Conservation (phyloP, 2,113 vertebrate species). For the Pycnonotus jocosus region DNA sequence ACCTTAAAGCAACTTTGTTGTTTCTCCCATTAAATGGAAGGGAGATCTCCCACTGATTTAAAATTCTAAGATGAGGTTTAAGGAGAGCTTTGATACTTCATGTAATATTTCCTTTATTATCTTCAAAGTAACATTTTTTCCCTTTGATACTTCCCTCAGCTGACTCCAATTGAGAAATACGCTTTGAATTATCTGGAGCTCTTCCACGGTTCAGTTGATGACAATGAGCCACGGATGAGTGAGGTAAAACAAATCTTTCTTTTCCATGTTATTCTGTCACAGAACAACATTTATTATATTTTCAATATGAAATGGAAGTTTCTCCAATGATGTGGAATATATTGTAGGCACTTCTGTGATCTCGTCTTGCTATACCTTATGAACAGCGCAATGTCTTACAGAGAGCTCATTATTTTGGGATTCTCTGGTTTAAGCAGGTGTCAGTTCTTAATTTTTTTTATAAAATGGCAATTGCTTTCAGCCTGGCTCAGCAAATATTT, state of each 20-base stretch:
- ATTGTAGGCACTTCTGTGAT: neutral
- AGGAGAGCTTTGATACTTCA: neutral
- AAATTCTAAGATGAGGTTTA: neutral
- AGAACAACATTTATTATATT: neutral
- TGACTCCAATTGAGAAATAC: slow-evolving; percentile 93
- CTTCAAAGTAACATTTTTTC: neutral
- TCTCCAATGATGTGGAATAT: neutral
- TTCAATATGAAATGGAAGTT: neutral
- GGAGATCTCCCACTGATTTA: neutral
- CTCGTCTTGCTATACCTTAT: neutral
- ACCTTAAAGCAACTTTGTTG: neutral
- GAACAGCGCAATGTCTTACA: neutral
- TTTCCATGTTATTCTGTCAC: neutral
- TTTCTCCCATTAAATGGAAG: neutral
- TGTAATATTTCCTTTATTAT: neutral
- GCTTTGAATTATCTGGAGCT: slow-evolving; percentile 90
- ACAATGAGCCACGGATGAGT: slow-evolving; percentile 39
- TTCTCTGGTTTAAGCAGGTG: neutral
- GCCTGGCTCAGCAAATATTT: neutral
- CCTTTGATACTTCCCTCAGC: slow-evolving; percentile 64
- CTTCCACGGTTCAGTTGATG: slow-evolving; percentile 72
- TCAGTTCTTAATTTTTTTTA: neutral
- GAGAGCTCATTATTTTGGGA: neutral
- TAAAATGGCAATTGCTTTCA: neutral
- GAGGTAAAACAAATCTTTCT: slow-evolving; percentile 53